These are phyloP conservation scores for Notechis scutatus DNA, from an alignment of 2,113 vertebrate species.

Conservation along the genomic window DNA sequence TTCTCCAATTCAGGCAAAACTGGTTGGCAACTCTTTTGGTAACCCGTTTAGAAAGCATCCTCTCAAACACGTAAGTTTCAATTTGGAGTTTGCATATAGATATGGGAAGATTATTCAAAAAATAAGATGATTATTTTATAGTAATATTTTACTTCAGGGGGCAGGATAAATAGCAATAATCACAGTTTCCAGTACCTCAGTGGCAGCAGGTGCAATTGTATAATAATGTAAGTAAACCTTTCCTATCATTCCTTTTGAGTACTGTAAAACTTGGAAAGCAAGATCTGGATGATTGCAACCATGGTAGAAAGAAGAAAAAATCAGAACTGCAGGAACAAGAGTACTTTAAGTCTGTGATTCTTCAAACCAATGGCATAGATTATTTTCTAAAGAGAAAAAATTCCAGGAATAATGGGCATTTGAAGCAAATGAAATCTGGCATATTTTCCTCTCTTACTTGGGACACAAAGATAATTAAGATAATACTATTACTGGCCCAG, in stretches of 20 bases:
- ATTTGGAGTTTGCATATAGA: not conserved
- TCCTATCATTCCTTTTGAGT: not conserved
- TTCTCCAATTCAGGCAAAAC: not conserved
- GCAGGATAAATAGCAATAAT: not conserved
- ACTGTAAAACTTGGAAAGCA: not conserved
- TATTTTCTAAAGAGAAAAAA: not conserved
- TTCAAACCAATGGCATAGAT: not conserved
- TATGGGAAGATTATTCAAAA: constrained; percentile 1
- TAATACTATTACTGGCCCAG: not conserved
- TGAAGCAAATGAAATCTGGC: not conserved
- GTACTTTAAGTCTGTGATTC: not conserved
- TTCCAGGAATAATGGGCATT: not conserved
- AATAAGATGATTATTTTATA: not conserved
- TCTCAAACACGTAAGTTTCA: not conserved
- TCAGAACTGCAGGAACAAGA: not conserved
- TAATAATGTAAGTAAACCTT: not conserved
- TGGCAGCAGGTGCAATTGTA: not conserved
- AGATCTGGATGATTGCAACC: not conserved
- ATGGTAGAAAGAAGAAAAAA: not conserved
- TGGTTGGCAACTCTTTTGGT: not conserved
- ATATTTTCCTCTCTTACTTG: not conserved
- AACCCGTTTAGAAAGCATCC: not conserved
- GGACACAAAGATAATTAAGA: not conserved
- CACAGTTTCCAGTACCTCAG: not conserved
- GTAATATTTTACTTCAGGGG: not conserved